phyloP scores from a whole-genome alignment of 1,140 invertebrate species.

The Cydia amplana region DNA sequence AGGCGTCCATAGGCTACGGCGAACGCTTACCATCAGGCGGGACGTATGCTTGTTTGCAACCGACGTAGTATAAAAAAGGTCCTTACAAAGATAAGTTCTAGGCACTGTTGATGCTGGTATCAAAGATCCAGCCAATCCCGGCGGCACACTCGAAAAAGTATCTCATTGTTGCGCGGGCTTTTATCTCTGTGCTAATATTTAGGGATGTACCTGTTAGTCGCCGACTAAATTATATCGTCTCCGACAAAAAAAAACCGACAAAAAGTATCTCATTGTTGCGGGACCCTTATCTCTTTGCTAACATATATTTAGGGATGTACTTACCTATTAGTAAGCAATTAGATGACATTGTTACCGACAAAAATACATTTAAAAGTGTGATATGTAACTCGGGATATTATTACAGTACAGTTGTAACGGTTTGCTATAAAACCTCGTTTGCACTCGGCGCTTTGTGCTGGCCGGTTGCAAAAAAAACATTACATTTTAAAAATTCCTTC shows the following conservation, averaged over 20 bases:
- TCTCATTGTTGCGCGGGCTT: conserved; percentile 14
- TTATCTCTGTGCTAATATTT: conserved; percentile 22
- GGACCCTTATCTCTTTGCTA: background rate
- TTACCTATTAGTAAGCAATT: background rate
- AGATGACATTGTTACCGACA: background rate
- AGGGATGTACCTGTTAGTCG: background rate
- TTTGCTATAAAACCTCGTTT: too few relatives aligned
- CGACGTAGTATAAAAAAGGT: background rate
- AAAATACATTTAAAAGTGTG: background rate
- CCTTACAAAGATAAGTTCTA: background rate
- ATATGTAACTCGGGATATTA: too few relatives aligned
- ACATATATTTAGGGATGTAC: background rate
- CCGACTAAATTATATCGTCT: background rate
- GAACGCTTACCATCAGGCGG: too few relatives aligned
- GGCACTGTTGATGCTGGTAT: background rate
- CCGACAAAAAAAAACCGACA: background rate
- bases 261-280: conserved; percentile 9
- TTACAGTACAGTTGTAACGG: too few relatives aligned
- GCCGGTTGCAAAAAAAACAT: too few relatives aligned
- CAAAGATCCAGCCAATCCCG: conserved; percentile 23
- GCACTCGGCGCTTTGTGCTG: too few relatives aligned
- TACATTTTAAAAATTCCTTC: too few relatives aligned
- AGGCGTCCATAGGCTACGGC: too few relatives aligned
- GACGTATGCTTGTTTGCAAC: background rate
- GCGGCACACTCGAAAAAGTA: conserved; percentile 16